Base-by-base conservation (phyloP, 1,140 invertebrate genomes). In the Diachasmimorpha longicaudata region DNA sequence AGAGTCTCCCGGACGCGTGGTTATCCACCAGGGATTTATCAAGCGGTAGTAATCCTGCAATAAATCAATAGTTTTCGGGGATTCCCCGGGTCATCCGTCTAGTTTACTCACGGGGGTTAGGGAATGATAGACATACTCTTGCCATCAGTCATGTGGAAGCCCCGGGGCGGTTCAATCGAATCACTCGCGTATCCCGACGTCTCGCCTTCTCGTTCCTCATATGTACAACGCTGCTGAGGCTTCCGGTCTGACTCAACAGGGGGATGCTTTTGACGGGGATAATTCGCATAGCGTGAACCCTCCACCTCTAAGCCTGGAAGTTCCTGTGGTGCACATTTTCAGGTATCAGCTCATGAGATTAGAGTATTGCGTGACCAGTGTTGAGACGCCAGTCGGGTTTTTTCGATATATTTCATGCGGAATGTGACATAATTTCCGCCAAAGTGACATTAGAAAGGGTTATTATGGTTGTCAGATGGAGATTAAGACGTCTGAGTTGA, bases 181-280 rank as follows among this genome's bases (percentile, higher is more conserved):
- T 94, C 93, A 80, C 93, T 94, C 14, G 92, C 93, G 81, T 94
- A 94, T 16, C 93, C 93, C 31, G 93, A 93, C 74, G 93, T 94
- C 77, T 94, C 92, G 0, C 91, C 92, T 82, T 91, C 93, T 23
- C 91, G 90, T 74, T 93, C 93, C 78, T 92, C 91, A 74, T 75
- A 79, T 46, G 21, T 58, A 25, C 21, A 39, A 11, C 68, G 8
- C 39, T 46, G 55, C 78, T 11, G 67, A 71, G 55, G 77, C 77
- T 73, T 78, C 71, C 19, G 74, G 63, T 72, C 72, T 48, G 74
- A 55, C 75, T 78, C 67, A 44, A 70, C 25, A 2, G 31, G 31
- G 68, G 16, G 75, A 66, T 77, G 70, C 67, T 80, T 85, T 8
- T 81, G 74, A 11, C 23, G 16, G 55, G 68, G n/a, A 23, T 79